A percentile compares a stretch with the other conserved stretches of the same genome.
phyloP scores from a whole-genome alignment of 2,888 invertebrate species.

The Leptogaster cylindrica region DNA sequence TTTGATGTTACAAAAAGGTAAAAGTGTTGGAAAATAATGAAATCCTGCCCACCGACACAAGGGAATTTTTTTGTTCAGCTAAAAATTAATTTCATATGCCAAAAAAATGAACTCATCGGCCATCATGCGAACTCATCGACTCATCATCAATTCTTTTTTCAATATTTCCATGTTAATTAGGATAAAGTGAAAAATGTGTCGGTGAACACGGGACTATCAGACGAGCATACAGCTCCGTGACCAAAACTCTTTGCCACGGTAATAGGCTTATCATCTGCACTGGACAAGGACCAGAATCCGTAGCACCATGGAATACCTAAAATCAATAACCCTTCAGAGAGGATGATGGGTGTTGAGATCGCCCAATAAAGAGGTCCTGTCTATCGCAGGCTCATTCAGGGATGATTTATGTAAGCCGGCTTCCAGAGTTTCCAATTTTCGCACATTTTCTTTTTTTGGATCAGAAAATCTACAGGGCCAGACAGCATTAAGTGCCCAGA shows the following conservation, averaged over 20 bases:
- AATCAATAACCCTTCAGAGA: constrained; percentile 23
- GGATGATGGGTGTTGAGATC: constrained; percentile 26
- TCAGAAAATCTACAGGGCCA: constrained; percentile 25
- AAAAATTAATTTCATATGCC: too few species aligned
- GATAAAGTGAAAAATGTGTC: neutral
- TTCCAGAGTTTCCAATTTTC: too few species aligned
- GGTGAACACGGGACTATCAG: neutral
- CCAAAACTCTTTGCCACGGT: constrained; percentile 1
- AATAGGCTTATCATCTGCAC: constrained; percentile 35
- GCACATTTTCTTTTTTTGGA: constrained; percentile 4
- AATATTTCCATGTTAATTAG: constrained; percentile 31
- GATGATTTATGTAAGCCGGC: constrained; percentile 31
- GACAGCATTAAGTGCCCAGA: constrained; percentile 25
- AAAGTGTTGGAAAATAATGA: too few species aligned
- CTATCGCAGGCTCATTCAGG: constrained; percentile 25
- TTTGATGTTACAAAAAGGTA: neutral
- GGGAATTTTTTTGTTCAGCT: too few species aligned
- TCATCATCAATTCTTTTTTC: constrained; percentile 4
- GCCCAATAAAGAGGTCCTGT: constrained; percentile 8
- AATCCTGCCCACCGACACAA: too few species aligned
- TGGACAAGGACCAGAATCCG: neutral
- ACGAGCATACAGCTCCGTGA: neutral
- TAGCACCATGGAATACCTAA: neutral
- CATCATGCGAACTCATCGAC: too few species aligned
- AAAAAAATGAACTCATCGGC: too few species aligned